phyloP scores from a whole-genome alignment of 2,888 invertebrate species.

The Plagodis dolabraria region DNA sequence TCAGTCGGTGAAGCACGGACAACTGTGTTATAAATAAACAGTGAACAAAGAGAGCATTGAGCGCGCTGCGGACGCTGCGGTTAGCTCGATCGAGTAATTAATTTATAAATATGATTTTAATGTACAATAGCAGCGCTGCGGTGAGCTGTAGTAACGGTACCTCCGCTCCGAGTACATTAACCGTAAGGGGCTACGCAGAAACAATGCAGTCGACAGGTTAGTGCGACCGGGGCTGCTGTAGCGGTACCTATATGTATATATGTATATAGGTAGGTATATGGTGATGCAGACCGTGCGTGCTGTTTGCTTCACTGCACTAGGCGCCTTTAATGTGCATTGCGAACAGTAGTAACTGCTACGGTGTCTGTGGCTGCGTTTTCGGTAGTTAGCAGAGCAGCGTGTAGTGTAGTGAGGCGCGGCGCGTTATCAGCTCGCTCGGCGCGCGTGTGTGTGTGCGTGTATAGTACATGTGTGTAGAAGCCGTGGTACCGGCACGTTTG shows the following conservation, averaged over 20 bases:
- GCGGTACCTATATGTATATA: no score
- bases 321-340: neutral
- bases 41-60: conserved; percentile 4
- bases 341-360: neutral
- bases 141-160: conserved; percentile 25
- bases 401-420: neutral
- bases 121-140: conserved; percentile 11
- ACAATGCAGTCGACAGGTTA: conserved; percentile 4
- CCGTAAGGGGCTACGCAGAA: conserved; percentile 6
- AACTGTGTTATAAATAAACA: conserved; percentile 17
- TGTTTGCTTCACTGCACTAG: neutral
- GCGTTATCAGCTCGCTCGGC: neutral
- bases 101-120: conserved; percentile 28
- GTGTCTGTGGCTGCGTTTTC: neutral
- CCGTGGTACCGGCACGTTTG: no score
- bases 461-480: no score
- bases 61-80: conserved; percentile 20
- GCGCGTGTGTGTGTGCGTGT: conserved; percentile 6
- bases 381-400: neutral
- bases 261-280: neutral
- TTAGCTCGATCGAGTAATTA: conserved; percentile 30
- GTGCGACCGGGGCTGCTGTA: neutral
- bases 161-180: conserved; percentile 3
- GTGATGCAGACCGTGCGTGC: neutral
- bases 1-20: no score